These are phyloP conservation scores for Archocentrus centrarchus DNA, from an alignment of 2,113 vertebrate genomes.

Conservation along the genomic window DNA sequence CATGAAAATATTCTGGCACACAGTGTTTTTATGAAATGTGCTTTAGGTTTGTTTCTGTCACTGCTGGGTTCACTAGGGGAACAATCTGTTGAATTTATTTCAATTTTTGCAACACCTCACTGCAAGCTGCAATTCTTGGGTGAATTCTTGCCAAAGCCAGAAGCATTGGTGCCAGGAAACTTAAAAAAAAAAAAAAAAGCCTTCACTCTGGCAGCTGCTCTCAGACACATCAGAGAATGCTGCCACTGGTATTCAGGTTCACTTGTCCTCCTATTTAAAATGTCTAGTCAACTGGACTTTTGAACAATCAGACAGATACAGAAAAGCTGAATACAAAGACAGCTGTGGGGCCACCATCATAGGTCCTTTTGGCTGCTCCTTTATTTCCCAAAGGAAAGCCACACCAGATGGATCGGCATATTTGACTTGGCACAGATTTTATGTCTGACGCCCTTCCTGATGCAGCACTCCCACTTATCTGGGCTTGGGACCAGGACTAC, in stretches of 20 bases:
- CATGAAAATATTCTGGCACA: not conserved
- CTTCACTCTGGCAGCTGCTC: not conserved
- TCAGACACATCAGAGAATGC: not conserved
- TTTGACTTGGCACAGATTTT: not conserved
- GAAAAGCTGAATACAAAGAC: not conserved
- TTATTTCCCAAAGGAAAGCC: not conserved
- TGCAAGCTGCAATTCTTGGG: not conserved
- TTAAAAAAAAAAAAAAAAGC: not conserved
- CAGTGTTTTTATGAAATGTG: not conserved
- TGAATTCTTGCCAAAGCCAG: not conserved
- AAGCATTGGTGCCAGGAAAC: not conserved
- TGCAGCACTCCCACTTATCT: not conserved
- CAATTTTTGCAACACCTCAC: not conserved
- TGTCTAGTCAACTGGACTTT: not conserved
- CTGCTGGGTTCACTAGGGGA: not conserved
- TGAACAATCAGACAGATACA: not conserved
- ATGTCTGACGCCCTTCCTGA: not conserved
- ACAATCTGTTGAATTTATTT: not conserved
- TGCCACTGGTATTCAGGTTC: not conserved
- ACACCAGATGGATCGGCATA: rapidly evolving
- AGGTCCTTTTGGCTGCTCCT: not conserved
- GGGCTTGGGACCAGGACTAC: not conserved
- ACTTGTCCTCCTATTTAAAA: not conserved
- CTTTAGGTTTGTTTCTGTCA: not conserved
- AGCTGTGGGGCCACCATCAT: not conserved